A percentile compares a stretch with the other conserved stretches of the same genome.
These are phyloP conservation scores for Dasyornis broadbenti DNA, from an alignment of 2,113 vertebrate genomes.

Conservation along the genomic window DNA sequence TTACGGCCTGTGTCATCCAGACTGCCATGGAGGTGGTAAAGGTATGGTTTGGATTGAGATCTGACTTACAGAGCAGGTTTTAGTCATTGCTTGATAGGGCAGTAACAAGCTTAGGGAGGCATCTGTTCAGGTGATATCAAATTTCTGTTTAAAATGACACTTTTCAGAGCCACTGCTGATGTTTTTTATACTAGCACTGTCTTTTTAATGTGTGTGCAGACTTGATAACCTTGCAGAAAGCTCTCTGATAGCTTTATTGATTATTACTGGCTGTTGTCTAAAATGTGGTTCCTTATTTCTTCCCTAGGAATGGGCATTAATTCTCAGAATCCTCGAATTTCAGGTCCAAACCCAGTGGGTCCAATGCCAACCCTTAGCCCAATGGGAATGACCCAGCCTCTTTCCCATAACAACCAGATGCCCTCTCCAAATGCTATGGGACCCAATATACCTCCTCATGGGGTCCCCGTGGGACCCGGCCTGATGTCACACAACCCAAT, in stretches of 20 bases:
- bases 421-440: conserved; percentile 94
- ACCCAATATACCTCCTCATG: conserved; percentile 83
- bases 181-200: background rate
- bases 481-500: conserved; percentile 96
- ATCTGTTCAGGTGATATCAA: background rate
- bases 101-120: background rate
- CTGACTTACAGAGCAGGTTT: background rate
- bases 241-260: background rate
- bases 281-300: conserved; percentile 52
- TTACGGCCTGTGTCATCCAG: background rate
- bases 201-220: accelerated
- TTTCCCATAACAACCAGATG: conserved; percentile 96
- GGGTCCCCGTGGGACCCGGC: conserved; percentile 89
- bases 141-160: background rate
- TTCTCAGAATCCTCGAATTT: conserved; percentile 94
- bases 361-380: conserved; percentile 97
- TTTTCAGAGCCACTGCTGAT: background rate
- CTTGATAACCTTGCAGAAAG: background rate
- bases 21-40: background rate
- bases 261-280: conserved; percentile 10
- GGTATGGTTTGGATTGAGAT: background rate
- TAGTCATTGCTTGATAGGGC: background rate
- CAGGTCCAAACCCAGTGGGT: conserved; percentile 89
- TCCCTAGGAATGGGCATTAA: conserved; percentile 92
- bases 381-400: conserved; percentile 97